A percentile compares a stretch with the other conserved stretches of the same genome.
Evolutionary conservation across 1,140 invertebrate genomes (phyloP).

Genomic region (Micrasema minimum): DNA sequence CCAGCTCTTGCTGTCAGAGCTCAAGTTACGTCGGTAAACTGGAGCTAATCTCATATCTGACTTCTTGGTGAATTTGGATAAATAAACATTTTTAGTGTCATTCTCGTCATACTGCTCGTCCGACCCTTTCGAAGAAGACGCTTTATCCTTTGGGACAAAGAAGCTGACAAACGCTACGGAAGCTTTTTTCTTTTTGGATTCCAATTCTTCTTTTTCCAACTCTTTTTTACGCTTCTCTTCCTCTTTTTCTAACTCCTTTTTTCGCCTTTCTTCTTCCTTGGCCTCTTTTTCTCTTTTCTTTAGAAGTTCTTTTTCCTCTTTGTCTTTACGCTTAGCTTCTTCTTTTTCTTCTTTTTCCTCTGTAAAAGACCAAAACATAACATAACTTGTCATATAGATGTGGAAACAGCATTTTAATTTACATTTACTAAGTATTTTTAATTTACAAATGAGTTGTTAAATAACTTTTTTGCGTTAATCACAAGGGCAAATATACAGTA

Average conservation of each 20-base stretch:
- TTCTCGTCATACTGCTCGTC: slow-evolving; percentile 59
- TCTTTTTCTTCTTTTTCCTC: slow-evolving; percentile 60
- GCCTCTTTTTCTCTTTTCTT: slow-evolving; percentile 70
- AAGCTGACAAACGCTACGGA: slow-evolving; percentile 82
- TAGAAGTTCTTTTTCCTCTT: slow-evolving; percentile 69
- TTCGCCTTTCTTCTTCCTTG: slow-evolving; percentile 71
- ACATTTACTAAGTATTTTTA: too few species aligned
- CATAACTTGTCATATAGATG: too few species aligned
- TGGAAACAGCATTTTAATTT: too few species aligned
- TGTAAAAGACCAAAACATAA: slow-evolving; percentile 33
- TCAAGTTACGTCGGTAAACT: slow-evolving; percentile 66
- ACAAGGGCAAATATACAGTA: too few species aligned
- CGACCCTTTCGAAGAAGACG: slow-evolving; percentile 53
- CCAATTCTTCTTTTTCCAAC: slow-evolving; percentile 71
- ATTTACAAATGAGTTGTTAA: too few species aligned
- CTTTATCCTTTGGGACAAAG: slow-evolving; percentile 79
- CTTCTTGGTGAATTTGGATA: slow-evolving; percentile 73
- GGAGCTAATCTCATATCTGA: slow-evolving; percentile 90
- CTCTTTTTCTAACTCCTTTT: slow-evolving; percentile 68
- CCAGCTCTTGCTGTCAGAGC: slow-evolving; percentile 61
- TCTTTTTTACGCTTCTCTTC: slow-evolving; percentile 73
- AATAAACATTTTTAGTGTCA: slow-evolving; percentile 56
- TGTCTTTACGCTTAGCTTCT: slow-evolving; percentile 66
- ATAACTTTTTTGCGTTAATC: too few species aligned
- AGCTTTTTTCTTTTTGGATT: slow-evolving; percentile 77